phyloP scores from a whole-genome alignment of 2,888 invertebrate genomes.

The Noctua janthina region DNA sequence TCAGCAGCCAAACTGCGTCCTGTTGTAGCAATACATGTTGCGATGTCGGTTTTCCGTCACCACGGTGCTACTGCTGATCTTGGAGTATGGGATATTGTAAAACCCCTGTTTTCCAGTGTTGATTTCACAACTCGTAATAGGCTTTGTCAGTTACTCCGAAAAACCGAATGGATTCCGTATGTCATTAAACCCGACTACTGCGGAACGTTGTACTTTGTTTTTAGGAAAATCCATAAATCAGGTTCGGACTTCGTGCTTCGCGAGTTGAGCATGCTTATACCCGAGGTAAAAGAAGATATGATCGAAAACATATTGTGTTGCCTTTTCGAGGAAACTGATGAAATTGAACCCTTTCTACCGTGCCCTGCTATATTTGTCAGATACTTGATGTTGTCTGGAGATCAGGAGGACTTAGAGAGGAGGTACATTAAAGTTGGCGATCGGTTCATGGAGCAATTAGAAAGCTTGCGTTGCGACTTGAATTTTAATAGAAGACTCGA shows the following conservation, averaged over 20 bases:
- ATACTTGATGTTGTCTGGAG: slow-evolving; percentile 73
- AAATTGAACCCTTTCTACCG: slow-evolving; percentile 53
- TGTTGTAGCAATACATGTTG: slow-evolving; percentile 70
- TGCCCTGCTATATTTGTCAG: slow-evolving; percentile 74
- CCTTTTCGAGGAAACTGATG: slow-evolving; percentile 56
- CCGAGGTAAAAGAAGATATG: slow-evolving; percentile 65
- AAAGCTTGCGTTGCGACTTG: slow-evolving; percentile 15
- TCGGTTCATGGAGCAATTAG: slow-evolving; percentile 71
- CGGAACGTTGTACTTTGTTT: slow-evolving; percentile 67
- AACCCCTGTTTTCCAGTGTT: slow-evolving; percentile 68
- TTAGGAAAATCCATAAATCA: slow-evolving; percentile 58
- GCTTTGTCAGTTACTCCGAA: slow-evolving; percentile 33
- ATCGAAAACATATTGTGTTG: slow-evolving; percentile 62
- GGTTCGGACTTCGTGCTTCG: slow-evolving; percentile 64
- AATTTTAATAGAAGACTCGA: slow-evolving; percentile 49
- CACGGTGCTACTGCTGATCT: slow-evolving; percentile 60
- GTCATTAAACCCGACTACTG: slow-evolving; percentile 74
- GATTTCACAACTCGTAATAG: slow-evolving; percentile 59
- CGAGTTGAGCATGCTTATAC: slow-evolving; percentile 68
- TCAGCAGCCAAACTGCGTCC: slow-evolving; percentile 70
- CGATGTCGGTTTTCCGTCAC: slow-evolving; percentile 66
- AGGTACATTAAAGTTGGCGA: slow-evolving; percentile 69
- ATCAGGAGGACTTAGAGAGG: slow-evolving; percentile 65
- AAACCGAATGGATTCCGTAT: slow-evolving; percentile 67
- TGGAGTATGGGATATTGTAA: slow-evolving; percentile 75